These are phyloP conservation scores for Rhincodon typus DNA, from an alignment of 2,797 vertebrate species.

Conservation along the genomic window DNA sequence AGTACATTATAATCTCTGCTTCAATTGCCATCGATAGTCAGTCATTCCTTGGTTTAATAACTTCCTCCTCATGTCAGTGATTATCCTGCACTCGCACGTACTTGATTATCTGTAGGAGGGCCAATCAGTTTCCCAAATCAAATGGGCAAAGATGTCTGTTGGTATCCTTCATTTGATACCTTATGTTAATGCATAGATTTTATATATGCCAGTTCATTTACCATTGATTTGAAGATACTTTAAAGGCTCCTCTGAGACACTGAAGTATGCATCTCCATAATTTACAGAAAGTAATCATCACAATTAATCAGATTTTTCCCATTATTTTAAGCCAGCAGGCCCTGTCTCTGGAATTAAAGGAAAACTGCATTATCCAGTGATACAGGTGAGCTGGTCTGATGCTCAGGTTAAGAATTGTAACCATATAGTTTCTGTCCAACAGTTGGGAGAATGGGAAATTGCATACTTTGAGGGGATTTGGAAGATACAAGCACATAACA, in stretches of 20 bases:
- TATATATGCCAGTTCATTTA: neutral
- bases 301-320: no score
- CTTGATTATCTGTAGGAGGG: neutral
- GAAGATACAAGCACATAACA: no score
- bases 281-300: neutral
- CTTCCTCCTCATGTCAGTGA: neutral
- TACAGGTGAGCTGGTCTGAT: no score
- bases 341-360: no score
- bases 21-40: neutral
- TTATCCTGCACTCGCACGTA: neutral
- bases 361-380: no score
- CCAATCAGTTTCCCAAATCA: neutral
- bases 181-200: neutral
- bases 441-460: no score
- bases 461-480: no score
- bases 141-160: neutral
- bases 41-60: neutral
- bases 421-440: no score
- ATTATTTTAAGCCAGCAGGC: no score
- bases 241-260: neutral
- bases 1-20: neutral
- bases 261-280: neutral
- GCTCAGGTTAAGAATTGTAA: no score
- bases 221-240: neutral
- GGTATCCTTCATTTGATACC: neutral